These are phyloP conservation scores for Willowsia nigromaculata DNA, from an alignment of 2,888 invertebrate genomes.

Conservation along the genomic window DNA sequence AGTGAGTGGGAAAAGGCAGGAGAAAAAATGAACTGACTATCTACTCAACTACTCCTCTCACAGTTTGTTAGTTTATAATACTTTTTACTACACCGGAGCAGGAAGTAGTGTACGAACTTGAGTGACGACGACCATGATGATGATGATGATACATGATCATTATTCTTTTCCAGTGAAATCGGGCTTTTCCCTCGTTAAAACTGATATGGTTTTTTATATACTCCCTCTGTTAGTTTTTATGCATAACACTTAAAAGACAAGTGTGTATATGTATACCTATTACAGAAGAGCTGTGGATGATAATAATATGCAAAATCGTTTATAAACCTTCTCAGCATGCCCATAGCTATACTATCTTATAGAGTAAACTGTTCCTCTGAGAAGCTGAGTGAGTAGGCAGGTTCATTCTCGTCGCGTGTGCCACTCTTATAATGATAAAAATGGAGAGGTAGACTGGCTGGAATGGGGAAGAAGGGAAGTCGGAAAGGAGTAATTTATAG, in stretches of 20 bases:
- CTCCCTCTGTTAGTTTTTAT: background rate
- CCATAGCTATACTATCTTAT: background rate
- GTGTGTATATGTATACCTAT: background rate
- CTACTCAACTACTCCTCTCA: background rate
- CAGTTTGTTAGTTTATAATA: background rate
- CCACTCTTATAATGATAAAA: background rate
- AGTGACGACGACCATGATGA: background rate
- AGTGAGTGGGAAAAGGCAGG: too few relatives aligned
- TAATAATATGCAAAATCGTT: constrained; percentile 2
- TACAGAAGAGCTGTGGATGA: background rate
- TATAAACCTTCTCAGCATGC: background rate
- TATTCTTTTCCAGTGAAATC: constrained; percentile 4
- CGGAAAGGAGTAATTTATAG: constrained; percentile 50
- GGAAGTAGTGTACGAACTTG: background rate
- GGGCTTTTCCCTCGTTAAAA: constrained; percentile 10
- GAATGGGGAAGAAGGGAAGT: background rate
- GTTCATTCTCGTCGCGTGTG: background rate
- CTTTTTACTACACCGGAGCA: background rate
- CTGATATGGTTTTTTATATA: background rate
- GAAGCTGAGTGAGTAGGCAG: background rate
- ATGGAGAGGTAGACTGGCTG: background rate
- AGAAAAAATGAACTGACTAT: background rate
- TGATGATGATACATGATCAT: constrained; percentile 38
- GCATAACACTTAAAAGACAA: constrained; percentile 22
- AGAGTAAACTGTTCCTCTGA: background rate